Evolutionary conservation across 2,888 invertebrate genomes (phyloP).

Genomic region (Brachycybe producta): DNA sequence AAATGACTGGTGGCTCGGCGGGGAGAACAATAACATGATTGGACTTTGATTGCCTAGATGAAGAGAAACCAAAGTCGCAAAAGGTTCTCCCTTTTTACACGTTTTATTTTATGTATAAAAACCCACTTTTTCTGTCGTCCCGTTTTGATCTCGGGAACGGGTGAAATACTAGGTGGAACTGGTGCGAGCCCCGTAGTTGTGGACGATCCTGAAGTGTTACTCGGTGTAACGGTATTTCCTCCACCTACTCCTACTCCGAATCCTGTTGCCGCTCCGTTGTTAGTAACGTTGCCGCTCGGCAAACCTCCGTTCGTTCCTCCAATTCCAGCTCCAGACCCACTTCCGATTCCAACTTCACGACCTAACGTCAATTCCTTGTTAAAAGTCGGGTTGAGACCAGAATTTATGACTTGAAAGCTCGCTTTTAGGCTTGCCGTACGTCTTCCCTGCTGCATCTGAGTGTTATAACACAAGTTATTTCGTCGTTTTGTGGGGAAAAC

Average conservation of each 20-base stretch:
- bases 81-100: neutral
- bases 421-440: slow-evolving; percentile 88
- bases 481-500: too few species aligned
- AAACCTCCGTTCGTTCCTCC: slow-evolving; percentile 32
- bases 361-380: slow-evolving; percentile 50
- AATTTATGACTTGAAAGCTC: slow-evolving; percentile 71
- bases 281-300: slow-evolving; percentile 21
- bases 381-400: slow-evolving; percentile 26
- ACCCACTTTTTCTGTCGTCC: slow-evolving; percentile 15
- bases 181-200: neutral
- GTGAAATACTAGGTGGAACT: neutral
- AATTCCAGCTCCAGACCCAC: slow-evolving; percentile 51
- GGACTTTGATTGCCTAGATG: slow-evolving; percentile 12
- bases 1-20: slow-evolving; percentile 22
- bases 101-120: too few species aligned
- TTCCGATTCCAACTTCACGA: slow-evolving; percentile 50
- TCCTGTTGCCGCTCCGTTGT: too few species aligned
- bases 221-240: neutral
- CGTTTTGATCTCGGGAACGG: slow-evolving; percentile 10
- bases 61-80: neutral
- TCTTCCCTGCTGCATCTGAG: slow-evolving; percentile 75
- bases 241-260: slow-evolving; percentile 2
- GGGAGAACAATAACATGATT: too few species aligned
- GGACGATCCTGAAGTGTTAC: too few species aligned
- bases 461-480: too few species aligned